phyloP scores from a whole-genome alignment of 2,888 invertebrate species.

The Himalopsyche tibetana region DNA sequence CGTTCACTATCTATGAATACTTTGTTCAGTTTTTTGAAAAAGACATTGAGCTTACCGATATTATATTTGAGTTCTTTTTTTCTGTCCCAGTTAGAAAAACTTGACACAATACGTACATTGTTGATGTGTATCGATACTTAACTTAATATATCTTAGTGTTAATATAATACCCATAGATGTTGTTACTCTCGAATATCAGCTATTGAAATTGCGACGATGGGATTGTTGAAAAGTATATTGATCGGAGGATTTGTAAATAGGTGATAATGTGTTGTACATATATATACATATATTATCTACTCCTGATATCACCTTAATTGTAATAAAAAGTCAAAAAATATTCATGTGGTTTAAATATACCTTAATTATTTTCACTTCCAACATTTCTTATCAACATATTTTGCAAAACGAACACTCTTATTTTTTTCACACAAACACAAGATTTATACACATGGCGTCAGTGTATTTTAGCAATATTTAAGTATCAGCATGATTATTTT shows the following conservation, averaged over 20 bases:
- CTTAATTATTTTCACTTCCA: not conserved
- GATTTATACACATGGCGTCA: too few species aligned
- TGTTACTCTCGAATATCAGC: conserved; percentile 14
- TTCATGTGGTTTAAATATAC: conserved; percentile 53
- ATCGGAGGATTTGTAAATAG: conserved; percentile 36
- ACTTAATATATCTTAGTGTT: not conserved
- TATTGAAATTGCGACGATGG: conserved; percentile 24
- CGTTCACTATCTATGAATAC: not conserved
- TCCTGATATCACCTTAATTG: conserved; percentile 56
- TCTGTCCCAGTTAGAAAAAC: not conserved
- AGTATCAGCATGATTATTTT: too few species aligned
- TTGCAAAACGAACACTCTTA: too few species aligned
- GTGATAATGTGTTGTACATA: conserved; percentile 44
- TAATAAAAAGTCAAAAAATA: conserved; percentile 58
- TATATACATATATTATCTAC: conserved; percentile 37
- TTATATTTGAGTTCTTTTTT: not conserved
- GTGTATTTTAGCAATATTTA: too few species aligned
- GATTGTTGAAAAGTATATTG: conserved; percentile 23
- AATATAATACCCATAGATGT: conserved; percentile 11
- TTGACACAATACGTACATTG: not conserved
- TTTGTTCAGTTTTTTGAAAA: not conserved
- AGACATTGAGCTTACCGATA: not conserved
- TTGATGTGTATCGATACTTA: conserved; percentile 23
- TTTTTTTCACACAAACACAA: too few species aligned
- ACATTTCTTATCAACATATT: not conserved